Percentiles rank a stretch among this genome's conserved stretches.
These are phyloP conservation scores for Trichogramma pretiosum DNA, from an alignment of 1,140 invertebrate species.

Conservation along the genomic window DNA sequence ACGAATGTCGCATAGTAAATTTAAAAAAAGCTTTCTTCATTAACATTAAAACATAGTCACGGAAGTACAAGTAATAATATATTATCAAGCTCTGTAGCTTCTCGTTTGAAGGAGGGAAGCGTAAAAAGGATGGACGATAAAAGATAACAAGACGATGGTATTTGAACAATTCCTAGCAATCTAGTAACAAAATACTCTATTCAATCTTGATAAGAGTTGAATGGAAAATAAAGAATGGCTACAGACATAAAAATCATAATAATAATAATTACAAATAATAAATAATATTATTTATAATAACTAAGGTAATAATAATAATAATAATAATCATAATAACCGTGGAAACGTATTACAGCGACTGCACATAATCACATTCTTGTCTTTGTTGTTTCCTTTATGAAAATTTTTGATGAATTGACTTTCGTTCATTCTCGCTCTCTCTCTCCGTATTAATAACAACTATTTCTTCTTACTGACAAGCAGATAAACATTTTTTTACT, in stretches of 20 bases:
- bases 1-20: slow-evolving; percentile 12
- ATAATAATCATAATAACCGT: slow-evolving; percentile 10
- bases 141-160: not conserved
- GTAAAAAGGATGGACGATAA: slow-evolving; percentile 9
- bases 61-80: not conserved
- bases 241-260: not conserved
- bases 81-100: not conserved
- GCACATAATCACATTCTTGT: slow-evolving; percentile 15
- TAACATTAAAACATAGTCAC: slow-evolving; percentile 7
- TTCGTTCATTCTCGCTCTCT: slow-evolving; percentile 16
- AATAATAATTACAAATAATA: too few species aligned
- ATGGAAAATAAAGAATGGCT: slow-evolving; percentile 9
- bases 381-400: slow-evolving; percentile 12
- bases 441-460: slow-evolving; percentile 23
- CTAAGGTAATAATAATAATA: not conserved
- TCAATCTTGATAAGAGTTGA: slow-evolving; percentile 7
- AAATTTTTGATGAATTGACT: slow-evolving; percentile 9
- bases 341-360: slow-evolving; percentile 11
- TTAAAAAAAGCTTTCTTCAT: too few species aligned
- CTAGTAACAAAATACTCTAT: slow-evolving; percentile 10
- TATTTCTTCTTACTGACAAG: not conserved
- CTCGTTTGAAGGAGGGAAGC: slow-evolving; percentile 12
- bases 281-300: slow-evolving; percentile 5
- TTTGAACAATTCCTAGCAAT: slow-evolving; percentile 8
- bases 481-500: slow-evolving; percentile 22